Evolutionary conservation across 2,888 invertebrate species (phyloP), one percentile per base, ranked within the genome.

Genomic region (Drosophila acutilabella): DNA sequence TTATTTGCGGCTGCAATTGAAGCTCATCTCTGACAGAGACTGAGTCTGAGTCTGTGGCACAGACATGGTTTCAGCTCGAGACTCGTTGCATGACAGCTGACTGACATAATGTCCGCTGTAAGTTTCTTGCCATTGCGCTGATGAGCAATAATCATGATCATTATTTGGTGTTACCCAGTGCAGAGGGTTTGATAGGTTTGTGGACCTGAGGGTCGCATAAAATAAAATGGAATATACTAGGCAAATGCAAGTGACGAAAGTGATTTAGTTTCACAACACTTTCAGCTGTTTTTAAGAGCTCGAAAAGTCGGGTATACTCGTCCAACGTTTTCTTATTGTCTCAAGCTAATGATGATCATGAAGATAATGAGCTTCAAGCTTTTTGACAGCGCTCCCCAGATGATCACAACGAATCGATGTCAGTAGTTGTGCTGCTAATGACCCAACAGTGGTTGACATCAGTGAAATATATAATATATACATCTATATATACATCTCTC

Each of bases 31-130:
- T 54, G 45, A 23, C 48, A 11, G 23, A 58, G 30, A 7, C 53
- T 18, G 16, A 26, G 26, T 8, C 30, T 30, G 30, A 30, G 30
- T 30, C 30, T 30, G 30, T 30, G 67, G 41, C 54, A 47, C 71
- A 54, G 64, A 20, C 50, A 51, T 23, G 20, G 36, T 48, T 48
- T 33, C 33, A 30, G 71, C 41, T 54, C 50, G 42, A 62, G 72
- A 56, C 60, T 71, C 48, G 20, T 68, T 75, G 70, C 66, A 33
- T 86, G 84, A 86, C 84, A 84, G 78, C 80, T 86, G 84, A 83
- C 83, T 85, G 84, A 85, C 84, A 85, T 84, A 86, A 85, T 82
- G 84, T 81, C 64, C 71, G 76, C 61, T 65, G 72, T 68, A 68
- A 72, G 75, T 69, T 74, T 72, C 65, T 64, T 74, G 60, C 67